A percentile compares a stretch with the other conserved stretches of the same genome.
These are phyloP conservation scores for Steatornis caripensis DNA, from an alignment of 2,113 vertebrate genomes.

Conservation along the genomic window DNA sequence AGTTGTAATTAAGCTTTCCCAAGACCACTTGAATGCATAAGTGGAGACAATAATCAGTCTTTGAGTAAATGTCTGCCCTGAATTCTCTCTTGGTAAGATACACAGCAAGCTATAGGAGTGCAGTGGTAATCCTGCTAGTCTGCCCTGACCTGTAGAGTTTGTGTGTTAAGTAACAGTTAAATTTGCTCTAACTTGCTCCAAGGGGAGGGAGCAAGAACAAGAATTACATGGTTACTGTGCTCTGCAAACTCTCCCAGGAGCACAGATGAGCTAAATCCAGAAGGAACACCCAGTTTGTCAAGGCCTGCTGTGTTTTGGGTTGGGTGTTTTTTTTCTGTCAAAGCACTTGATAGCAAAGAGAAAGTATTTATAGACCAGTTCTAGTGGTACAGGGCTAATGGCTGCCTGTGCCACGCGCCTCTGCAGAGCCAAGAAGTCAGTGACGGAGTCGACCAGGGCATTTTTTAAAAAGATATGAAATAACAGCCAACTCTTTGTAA, in stretches of 20 bases:
- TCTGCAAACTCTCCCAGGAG: background rate
- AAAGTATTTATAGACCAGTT: background rate
- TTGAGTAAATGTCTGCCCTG: background rate
- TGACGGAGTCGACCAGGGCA: background rate
- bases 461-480: background rate
- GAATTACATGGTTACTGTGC: background rate
- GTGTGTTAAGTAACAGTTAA: background rate
- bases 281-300: background rate
- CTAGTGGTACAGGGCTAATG: background rate
- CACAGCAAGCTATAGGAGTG: background rate
- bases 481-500: background rate
- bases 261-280: background rate
- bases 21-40: background rate
- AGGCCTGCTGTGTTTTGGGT: background rate
- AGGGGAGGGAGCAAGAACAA: background rate
- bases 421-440: background rate
- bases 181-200: background rate
- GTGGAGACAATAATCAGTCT: background rate
- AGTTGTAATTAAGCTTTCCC: background rate
- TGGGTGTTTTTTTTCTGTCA: background rate
- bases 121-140: background rate
- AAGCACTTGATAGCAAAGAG: background rate
- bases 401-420: background rate
- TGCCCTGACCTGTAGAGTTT: background rate
- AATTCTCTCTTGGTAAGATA: background rate